These are phyloP conservation scores for Anser cygnoides DNA, from an alignment of 2,113 vertebrate genomes.

Conservation along the genomic window DNA sequence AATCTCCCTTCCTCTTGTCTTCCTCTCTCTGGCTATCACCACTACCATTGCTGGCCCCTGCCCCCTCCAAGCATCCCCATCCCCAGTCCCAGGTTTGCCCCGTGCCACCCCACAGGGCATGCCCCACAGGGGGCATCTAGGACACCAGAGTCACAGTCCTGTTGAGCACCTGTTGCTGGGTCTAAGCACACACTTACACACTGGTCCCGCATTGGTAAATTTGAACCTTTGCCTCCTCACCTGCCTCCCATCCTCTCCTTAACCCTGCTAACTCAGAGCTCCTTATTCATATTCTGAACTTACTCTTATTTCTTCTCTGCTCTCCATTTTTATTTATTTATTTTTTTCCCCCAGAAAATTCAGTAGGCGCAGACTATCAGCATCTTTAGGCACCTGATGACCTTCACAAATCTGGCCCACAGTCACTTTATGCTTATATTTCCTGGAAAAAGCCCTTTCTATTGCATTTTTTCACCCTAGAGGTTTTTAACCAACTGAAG, in stretches of 20 bases:
- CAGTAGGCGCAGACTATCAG: background rate
- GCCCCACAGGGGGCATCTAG: background rate
- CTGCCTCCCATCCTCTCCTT: background rate
- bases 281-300: background rate
- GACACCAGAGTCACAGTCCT: background rate
- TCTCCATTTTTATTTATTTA: no score
- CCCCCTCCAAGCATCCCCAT: fast-evolving
- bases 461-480: background rate
- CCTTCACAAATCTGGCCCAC: background rate
- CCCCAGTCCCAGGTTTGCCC: background rate
- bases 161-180: no score
- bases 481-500: background rate
- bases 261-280: background rate
- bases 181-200: background rate
- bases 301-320: background rate
- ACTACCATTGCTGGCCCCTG: background rate
- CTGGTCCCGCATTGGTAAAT: background rate
- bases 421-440: background rate
- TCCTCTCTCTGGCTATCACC: background rate
- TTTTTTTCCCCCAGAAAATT: background rate
- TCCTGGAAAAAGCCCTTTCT: background rate
- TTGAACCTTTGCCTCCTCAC: background rate
- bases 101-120: fast-evolving
- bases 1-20: background rate
- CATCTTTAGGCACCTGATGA: background rate